Percentiles rank a stretch among this genome's conserved stretches.
These are phyloP conservation scores for Drosophila ercepeae DNA, from an alignment of 1,140 invertebrate species.

Conservation along the genomic window DNA sequence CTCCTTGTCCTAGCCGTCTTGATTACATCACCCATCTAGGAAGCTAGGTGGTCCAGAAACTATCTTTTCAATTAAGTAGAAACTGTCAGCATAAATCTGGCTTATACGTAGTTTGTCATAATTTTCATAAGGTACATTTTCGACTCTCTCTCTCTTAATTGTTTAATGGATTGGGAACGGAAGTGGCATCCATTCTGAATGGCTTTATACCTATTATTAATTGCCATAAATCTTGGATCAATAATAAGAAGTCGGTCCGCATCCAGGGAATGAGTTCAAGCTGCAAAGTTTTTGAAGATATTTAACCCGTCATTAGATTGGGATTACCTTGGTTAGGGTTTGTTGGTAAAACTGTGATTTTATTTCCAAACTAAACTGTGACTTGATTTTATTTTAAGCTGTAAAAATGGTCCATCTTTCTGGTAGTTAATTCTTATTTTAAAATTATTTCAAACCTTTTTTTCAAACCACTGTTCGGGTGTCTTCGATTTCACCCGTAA, in stretches of 20 bases:
- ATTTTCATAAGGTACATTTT: slow-evolving; percentile 31
- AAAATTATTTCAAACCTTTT: background rate
- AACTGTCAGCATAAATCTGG: slow-evolving; percentile 70
- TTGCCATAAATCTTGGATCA: slow-evolving; percentile 80
- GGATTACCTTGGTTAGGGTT: slow-evolving; percentile 7
- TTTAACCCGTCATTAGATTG: slow-evolving; percentile 48
- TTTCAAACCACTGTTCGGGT: slow-evolving; percentile 4
- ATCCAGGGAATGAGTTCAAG: slow-evolving; percentile 50
- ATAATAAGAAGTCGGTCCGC: slow-evolving; percentile 51
- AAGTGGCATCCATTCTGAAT: slow-evolving; percentile 55
- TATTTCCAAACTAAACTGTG: too few species aligned
- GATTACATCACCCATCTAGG: slow-evolving; percentile 59
- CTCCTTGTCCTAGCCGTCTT: slow-evolving; percentile 2
- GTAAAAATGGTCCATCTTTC: too few species aligned
- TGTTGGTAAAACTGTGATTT: background rate
- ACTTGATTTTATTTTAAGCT: too few species aligned
- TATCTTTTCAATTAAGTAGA: slow-evolving; percentile 10
- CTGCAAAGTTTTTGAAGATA: slow-evolving; percentile 55
- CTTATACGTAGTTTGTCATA: slow-evolving; percentile 69
- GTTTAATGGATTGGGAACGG: slow-evolving; percentile 75
- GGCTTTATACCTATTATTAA: slow-evolving; percentile 78
- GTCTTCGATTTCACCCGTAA: slow-evolving; percentile 42
- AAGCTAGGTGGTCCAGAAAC: slow-evolving; percentile 58
- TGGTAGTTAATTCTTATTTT: too few species aligned
- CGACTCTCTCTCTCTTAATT: slow-evolving; percentile 13